These are phyloP conservation scores for Standfussiana lucernea DNA, from an alignment of 2,888 invertebrate species.

Conservation along the genomic window DNA sequence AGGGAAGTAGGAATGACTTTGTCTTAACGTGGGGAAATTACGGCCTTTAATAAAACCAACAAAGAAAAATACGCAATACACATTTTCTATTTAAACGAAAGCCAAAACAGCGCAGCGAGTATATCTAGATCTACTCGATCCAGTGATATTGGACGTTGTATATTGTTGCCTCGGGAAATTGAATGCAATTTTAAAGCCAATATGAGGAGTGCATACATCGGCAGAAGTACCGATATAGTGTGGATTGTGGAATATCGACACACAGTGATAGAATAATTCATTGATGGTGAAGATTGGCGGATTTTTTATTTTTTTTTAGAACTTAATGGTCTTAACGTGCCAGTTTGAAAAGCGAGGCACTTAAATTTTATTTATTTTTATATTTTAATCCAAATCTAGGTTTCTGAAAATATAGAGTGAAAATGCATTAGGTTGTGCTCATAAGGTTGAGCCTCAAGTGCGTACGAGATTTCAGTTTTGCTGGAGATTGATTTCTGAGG, in stretches of 20 bases:
- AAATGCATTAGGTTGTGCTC: too few relatives aligned
- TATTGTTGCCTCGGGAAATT: slow-evolving; percentile 47
- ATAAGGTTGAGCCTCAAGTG: too few relatives aligned
- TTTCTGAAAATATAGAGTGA: too few relatives aligned
- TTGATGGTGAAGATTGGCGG: background rate
- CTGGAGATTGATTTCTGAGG: too few relatives aligned
- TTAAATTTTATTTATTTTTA: too few relatives aligned
- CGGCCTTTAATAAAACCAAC: background rate
- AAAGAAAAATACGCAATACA: background rate
- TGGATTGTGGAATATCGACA: slow-evolving; percentile 5
- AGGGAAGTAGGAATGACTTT: background rate
- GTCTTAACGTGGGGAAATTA: background rate
- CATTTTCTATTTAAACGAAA: background rate
- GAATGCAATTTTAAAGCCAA: slow-evolving; percentile 52
- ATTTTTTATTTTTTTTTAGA: too few relatives aligned
- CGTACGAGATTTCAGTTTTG: too few relatives aligned
- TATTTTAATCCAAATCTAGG: too few relatives aligned
- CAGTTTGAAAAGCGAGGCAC: too few relatives aligned
- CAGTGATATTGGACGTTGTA: slow-evolving; percentile 41
- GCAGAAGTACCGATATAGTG: slow-evolving; percentile 4
- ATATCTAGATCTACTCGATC: slow-evolving; percentile 25
- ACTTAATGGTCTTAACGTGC: background rate
- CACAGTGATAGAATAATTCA: background rate
- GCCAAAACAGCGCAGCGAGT: background rate
- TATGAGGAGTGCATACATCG: slow-evolving; percentile 15